phyloP scores from a whole-genome alignment of 2,888 invertebrate genomes.

The Leuctra nigra region DNA sequence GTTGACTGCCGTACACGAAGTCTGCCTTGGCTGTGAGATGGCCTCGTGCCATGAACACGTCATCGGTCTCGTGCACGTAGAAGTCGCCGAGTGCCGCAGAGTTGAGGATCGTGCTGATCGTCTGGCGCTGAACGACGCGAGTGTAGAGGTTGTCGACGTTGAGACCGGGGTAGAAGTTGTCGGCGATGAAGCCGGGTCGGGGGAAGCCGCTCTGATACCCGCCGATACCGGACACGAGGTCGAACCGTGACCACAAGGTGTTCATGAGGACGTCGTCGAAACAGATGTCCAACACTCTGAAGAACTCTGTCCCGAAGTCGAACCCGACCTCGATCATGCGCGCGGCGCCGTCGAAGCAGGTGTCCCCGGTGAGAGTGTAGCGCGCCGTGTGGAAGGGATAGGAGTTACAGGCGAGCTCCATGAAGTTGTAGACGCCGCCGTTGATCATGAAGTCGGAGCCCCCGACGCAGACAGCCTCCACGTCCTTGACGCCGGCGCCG shows the following conservation, averaged over 20 bases:
- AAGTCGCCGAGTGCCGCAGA: constrained; percentile 31
- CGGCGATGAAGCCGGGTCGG: constrained; percentile 45
- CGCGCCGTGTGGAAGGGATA: constrained; percentile 42
- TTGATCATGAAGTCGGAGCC: constrained; percentile 16
- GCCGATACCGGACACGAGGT: constrained; percentile 43
- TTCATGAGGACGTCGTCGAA: constrained; percentile 21
- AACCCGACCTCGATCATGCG: constrained; percentile 36
- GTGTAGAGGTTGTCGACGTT: constrained; percentile 30
- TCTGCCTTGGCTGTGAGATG: constrained; percentile 57
- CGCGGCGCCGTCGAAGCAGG: constrained; percentile 36
- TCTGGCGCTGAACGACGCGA: constrained; percentile 16
- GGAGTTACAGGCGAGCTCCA: constrained; percentile 41
- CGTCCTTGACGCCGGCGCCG: not conserved
- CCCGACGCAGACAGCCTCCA: constrained; percentile 19
- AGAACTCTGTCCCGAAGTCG: constrained; percentile 21
- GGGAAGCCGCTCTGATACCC: constrained; percentile 45
- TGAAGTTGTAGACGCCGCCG: constrained; percentile 36
- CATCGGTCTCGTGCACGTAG: constrained; percentile 33
- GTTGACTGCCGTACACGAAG: constrained; percentile 52
- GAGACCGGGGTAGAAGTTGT: constrained; percentile 44
- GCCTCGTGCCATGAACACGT: constrained; percentile 47
- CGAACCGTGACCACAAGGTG: constrained; percentile 45
- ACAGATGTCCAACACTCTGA: constrained; percentile 24
- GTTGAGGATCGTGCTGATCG: constrained; percentile 31
- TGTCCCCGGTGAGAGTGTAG: constrained; percentile 39